phyloP scores from a whole-genome alignment of 2,888 invertebrate species.

The Maniola hyperantus region DNA sequence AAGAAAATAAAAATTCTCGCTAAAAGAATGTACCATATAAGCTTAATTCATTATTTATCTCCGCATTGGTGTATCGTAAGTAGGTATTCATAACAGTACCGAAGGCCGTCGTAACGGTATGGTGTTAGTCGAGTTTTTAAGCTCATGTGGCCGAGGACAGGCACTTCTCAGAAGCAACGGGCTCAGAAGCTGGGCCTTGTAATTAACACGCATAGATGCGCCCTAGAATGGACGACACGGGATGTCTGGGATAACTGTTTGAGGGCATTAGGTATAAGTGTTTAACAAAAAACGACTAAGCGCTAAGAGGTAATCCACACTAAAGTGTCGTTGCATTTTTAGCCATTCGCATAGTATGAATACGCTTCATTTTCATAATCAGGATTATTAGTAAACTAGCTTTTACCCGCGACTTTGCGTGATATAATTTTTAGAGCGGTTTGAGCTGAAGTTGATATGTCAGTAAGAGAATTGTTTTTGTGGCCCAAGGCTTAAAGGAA shows the following conservation, averaged over 20 bases:
- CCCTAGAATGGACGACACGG: slow-evolving; percentile 26
- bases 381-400: no score
- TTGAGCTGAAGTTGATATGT: no score
- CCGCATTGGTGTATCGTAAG: slow-evolving; percentile 21
- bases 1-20: neutral
- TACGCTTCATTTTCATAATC: no score
- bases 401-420: no score
- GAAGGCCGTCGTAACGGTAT: slow-evolving; percentile 45
- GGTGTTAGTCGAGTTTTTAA: slow-evolving; percentile 45
- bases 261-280: neutral
- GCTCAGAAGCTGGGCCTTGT: slow-evolving; percentile 43
- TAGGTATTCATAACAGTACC: slow-evolving; percentile 39
- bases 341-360: no score
- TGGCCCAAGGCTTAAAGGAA: no score
- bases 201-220: slow-evolving; percentile 39
- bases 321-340: no score
- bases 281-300: neutral
- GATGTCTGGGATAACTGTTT: slow-evolving; percentile 34
- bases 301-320: neutral
- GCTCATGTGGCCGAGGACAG: slow-evolving; percentile 41
- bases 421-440: no score
- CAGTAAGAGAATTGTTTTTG: no score
- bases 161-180: slow-evolving; percentile 45
- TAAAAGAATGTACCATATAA: neutral
- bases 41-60: slow-evolving; percentile 21